phyloP scores from a whole-genome alignment of 2,888 invertebrate genomes.

The Drosophila formosana region DNA sequence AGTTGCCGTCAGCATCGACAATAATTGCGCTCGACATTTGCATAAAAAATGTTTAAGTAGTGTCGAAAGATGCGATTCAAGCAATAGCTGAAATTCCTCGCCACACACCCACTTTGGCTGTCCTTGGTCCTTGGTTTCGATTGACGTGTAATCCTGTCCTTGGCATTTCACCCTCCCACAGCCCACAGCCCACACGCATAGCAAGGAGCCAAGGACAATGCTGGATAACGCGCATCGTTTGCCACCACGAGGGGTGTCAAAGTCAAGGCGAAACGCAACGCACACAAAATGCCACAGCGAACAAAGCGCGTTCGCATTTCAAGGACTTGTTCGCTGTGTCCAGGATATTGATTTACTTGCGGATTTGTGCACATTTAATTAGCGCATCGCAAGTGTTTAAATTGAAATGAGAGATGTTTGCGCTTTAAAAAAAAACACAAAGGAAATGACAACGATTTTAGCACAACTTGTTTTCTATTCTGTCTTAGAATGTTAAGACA shows the following conservation, averaged over 20 bases:
- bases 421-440: background rate
- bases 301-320: slow-evolving; percentile 47
- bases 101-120: slow-evolving; percentile 49
- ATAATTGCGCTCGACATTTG: slow-evolving; percentile 78
- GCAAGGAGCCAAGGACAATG: slow-evolving; percentile 65
- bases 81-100: slow-evolving; percentile 6
- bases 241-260: slow-evolving; percentile 64
- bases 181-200: background rate
- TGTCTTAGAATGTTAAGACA: no score
- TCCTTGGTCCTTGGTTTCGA: slow-evolving; percentile 74
- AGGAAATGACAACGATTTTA: background rate
- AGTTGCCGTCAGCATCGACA: slow-evolving; percentile 55
- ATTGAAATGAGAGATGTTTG: slow-evolving; percentile 42
- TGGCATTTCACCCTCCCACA: slow-evolving; percentile 48
- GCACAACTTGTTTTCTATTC: no score
- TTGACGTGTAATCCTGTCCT: slow-evolving; percentile 69
- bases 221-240: slow-evolving; percentile 64
- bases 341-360: slow-evolving; percentile 72
- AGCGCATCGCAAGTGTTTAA: slow-evolving; percentile 62
- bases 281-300: slow-evolving; percentile 55
- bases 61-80: slow-evolving; percentile 48
- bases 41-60: slow-evolving; percentile 77
- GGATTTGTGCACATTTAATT: slow-evolving; percentile 67
- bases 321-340: slow-evolving; percentile 58
- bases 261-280: slow-evolving; percentile 72